Percentiles rank a stretch among this genome's conserved stretches.
Evolutionary conservation across 2,797 vertebrate genomes (phyloP).

Genomic region (Acridotheres tristis): DNA sequence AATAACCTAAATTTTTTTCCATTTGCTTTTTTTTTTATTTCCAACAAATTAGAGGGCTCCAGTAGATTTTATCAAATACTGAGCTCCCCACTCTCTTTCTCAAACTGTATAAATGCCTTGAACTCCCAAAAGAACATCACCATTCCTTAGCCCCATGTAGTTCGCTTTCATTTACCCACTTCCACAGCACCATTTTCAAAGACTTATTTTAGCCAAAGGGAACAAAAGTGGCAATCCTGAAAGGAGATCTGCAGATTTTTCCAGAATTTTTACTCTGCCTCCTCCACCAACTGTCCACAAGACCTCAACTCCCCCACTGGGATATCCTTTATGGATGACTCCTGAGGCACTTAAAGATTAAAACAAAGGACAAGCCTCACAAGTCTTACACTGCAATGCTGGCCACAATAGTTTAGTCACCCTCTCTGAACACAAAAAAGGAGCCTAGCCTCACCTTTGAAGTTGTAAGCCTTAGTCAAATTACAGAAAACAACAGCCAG

Average conservation of each 20-base stretch:
- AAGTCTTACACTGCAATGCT: background rate
- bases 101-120: constrained; percentile 68
- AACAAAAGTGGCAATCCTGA: constrained; percentile 73
- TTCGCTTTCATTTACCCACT: constrained; percentile 73
- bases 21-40: constrained; percentile 57
- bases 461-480: constrained; percentile 32
- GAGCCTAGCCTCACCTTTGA: constrained; percentile 11
- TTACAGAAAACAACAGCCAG: constrained; percentile 49
- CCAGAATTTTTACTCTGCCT: constrained; percentile 59
- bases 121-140: constrained; percentile 69
- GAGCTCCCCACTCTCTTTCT: constrained; percentile 59
- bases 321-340: constrained; percentile 63
- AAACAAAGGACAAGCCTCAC: constrained; percentile 46
- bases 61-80: constrained; percentile 67
- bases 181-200: constrained; percentile 72
- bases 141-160: constrained; percentile 67
- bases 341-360: constrained; percentile 63
- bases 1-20: constrained; percentile 68
- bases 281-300: constrained; percentile 65
- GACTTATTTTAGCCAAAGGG: constrained; percentile 70
- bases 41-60: constrained; percentile 69
- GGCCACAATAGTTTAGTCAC: constrained; percentile 36
- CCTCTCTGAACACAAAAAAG: constrained; percentile 28
- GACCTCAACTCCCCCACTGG: constrained; percentile 24
- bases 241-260: constrained; percentile 66